These are phyloP conservation scores for Orestias chungarensis DNA, from an alignment of 2,797 vertebrate species.

Conservation along the genomic window DNA sequence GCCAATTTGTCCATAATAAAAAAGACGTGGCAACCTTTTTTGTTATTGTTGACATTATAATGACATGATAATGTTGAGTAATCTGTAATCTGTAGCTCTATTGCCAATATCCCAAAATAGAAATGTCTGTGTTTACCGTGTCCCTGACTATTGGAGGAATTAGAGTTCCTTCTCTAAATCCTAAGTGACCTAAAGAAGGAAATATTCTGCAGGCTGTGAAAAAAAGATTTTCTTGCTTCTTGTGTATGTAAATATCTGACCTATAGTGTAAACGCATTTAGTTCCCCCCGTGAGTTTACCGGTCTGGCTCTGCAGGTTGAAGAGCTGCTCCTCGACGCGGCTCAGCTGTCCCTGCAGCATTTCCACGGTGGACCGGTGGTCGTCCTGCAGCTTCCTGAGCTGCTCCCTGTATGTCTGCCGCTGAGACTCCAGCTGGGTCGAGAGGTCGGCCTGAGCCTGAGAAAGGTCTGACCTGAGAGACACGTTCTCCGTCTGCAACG, in stretches of 20 bases:
- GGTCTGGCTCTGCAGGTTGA: conserved; percentile 87
- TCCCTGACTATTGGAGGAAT: too few relatives aligned
- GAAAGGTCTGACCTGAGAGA: conserved; percentile 86
- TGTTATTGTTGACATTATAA: too few relatives aligned
- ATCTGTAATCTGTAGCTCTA: too few relatives aligned
- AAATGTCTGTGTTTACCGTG: too few relatives aligned
- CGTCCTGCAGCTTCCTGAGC: conserved; percentile 89
- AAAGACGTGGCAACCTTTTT: too few relatives aligned
- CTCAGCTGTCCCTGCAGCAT: conserved; percentile 90
- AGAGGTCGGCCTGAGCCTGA: conserved; percentile 84
- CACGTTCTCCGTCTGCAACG: conserved; percentile 88
- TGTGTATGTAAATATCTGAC: background rate
- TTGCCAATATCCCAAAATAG: too few relatives aligned
- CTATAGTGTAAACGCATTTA: background rate
- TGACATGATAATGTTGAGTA: too few relatives aligned
- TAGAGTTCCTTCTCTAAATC: too few relatives aligned
- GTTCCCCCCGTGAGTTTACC: conserved; percentile 75
- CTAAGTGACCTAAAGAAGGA: background rate
- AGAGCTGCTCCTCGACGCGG: conserved; percentile 89
- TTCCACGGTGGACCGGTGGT: conserved; percentile 90
- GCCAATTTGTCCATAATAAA: too few relatives aligned
- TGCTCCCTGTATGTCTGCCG: conserved; percentile 88
- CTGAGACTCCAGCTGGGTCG: conserved; percentile 86
- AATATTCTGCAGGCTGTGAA: background rate
- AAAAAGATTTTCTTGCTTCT: background rate